Base-by-base conservation (phyloP, 2,113 vertebrate species). In the Sander lucioperca region DNA sequence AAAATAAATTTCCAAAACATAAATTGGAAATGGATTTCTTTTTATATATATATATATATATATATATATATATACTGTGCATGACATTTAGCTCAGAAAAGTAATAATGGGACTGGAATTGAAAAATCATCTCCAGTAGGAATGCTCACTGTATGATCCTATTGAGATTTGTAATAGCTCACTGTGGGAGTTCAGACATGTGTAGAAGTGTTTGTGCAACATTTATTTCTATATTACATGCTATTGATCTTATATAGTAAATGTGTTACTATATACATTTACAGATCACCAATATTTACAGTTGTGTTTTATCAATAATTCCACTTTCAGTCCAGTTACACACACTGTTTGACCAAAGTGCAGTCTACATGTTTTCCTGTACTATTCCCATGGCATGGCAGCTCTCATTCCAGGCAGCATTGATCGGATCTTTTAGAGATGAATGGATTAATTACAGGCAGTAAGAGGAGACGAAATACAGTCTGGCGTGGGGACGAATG, bases 381-480 rank as follows among this genome's bases (percentile, higher is more conserved):
- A 12, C 56, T 57, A 27, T 83, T 92, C 83, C 80, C 80, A 58
- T 69, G 77, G 80, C 83, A 79, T 77, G 66, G 84, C 68, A 82
- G 87, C 75, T 81, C 83, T 86, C 83, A 88, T 92, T 89, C 82
- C 90, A 88, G 86, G 82, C 88, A 63, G 82, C 93, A 93, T 93
- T 94, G 94, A 94, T 94, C 90, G 74, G 77, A 90, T 93, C 91
- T 94, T 85, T 93, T 88, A 57, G 91, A 95, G 95, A 95, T 95
- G 94, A 94, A 96, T 96, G 94, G 95, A 96, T 95, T 95, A 95
- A 96, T 96, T 94, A 95, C 92, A 88, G 88, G 72, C 93, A 85
- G 85, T 83, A 92, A 94, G 89, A 91, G 91, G 87, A 84, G 79
- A 88, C 85, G 80, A 88, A 93, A 88, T 93, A 89, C 90, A 91